Evolutionary conservation across 2,888 invertebrate species (phyloP).

Genomic region (Lasioglossum morio): DNA sequence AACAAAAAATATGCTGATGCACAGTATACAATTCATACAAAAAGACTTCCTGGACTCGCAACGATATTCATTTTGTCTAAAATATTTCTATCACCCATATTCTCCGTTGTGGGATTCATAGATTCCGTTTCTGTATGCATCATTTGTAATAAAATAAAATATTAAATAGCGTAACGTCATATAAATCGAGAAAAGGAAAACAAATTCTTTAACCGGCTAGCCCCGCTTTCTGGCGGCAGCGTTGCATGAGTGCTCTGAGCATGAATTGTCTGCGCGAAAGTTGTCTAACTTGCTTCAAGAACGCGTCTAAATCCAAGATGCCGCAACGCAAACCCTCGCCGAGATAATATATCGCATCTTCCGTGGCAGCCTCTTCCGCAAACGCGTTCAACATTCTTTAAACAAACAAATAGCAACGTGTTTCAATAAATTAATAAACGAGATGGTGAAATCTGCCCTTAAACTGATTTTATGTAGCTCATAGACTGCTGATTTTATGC

Average conservation of each 20-base stretch:
- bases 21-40: conserved; percentile 30
- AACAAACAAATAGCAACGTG: conserved; percentile 54
- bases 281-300: conserved; percentile 97
- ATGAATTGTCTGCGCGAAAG: conserved; percentile 98
- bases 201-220: conserved; percentile 87
- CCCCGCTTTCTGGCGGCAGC: conserved; percentile 97
- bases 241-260: conserved; percentile 97
- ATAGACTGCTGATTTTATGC: not conserved
- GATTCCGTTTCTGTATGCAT: conserved; percentile 39
- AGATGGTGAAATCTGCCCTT: not conserved
- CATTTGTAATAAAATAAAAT: conserved; percentile 65
- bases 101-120: conserved; percentile 37
- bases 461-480: not conserved
- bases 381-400: conserved; percentile 94
- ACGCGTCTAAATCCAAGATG: conserved; percentile 97
- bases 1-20: conserved; percentile 48
- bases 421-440: not conserved
- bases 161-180: conserved; percentile 59
- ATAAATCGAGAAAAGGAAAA: conserved; percentile 10
- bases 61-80: conserved; percentile 43
- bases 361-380: conserved; percentile 98
- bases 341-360: conserved; percentile 99
- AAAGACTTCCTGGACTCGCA: conserved; percentile 24
- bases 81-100: conserved; percentile 40
- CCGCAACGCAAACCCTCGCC: conserved; percentile 97